Evolutionary conservation across 1,140 invertebrate species (phyloP).

Genomic region (Liolophura sinensis): DNA sequence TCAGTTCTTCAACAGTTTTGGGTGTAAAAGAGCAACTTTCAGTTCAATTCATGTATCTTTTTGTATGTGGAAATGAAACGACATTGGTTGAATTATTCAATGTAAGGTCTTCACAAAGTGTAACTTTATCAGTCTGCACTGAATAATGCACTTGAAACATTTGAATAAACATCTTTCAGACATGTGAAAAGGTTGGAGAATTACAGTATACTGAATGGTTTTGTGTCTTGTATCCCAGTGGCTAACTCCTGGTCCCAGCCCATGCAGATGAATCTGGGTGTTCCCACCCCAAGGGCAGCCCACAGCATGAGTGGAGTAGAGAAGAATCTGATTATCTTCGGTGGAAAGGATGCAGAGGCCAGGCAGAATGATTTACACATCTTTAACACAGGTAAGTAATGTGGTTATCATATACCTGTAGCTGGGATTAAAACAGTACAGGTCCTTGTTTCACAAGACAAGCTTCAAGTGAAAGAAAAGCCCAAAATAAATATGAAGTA

Average conservation of each 20-base stretch:
- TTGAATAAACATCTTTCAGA: no score
- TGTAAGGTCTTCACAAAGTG: background rate
- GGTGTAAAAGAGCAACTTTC: no score
- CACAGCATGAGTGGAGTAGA: constrained; percentile 48
- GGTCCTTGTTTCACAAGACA: no score
- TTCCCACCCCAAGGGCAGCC: constrained; percentile 52
- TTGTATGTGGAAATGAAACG: background rate
- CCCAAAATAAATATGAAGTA: background rate
- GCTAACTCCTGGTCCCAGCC: constrained; percentile 49
- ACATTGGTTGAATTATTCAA: background rate
- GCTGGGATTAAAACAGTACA: background rate
- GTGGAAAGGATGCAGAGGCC: constrained; percentile 49
- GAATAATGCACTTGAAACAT: no score
- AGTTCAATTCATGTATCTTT: no score
- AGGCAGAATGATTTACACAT: constrained; percentile 55
- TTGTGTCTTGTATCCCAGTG: constrained; percentile 23
- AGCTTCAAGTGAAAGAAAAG: no score
- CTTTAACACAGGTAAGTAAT: constrained; percentile 47
- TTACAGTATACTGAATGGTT: background rate
- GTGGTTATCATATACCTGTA: background rate
- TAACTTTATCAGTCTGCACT: no score
- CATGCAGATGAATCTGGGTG: constrained; percentile 52
- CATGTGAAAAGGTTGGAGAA: no score
- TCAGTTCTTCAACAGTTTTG: no score
- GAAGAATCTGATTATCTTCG: constrained; percentile 50